Evolutionary conservation across 2,888 invertebrate species (phyloP).

Genomic region (Pemphredon lugubris): DNA sequence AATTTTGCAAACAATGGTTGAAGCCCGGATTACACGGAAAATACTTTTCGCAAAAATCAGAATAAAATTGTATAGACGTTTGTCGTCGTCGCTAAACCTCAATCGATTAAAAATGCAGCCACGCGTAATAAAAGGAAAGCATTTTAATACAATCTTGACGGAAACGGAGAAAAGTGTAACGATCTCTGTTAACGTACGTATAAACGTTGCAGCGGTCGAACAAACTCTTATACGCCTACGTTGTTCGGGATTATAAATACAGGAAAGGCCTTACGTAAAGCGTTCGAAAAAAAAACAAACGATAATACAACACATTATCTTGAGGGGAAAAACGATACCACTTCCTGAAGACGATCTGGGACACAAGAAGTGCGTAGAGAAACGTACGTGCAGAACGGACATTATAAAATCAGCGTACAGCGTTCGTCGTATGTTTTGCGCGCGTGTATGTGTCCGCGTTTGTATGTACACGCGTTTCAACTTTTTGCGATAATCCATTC

Average conservation of each 20-base stretch:
- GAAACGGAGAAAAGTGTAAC: too few species aligned
- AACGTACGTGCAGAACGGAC: constrained; percentile 27
- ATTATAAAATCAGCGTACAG: constrained; percentile 7
- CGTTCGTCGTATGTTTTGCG: neutral
- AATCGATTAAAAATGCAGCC: neutral
- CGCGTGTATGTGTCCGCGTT: neutral
- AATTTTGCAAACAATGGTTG: too few species aligned
- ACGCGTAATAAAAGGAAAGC: neutral
- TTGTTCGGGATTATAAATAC: constrained; percentile 32
- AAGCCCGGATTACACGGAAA: too few species aligned
- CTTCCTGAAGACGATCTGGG: constrained; percentile 10
- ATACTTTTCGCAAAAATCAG: too few species aligned
- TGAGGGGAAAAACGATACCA: constrained; percentile 24
- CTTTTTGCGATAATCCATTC: constrained; percentile 26
- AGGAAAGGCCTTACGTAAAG: constrained; percentile 43
- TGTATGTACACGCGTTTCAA: constrained; percentile 23
- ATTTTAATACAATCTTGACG: neutral
- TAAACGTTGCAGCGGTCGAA: neutral
- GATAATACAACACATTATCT: constrained; percentile 37
- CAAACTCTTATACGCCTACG: constrained; percentile 7
- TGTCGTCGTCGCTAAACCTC: neutral
- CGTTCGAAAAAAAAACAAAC: constrained; percentile 34
- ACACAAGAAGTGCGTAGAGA: constrained; percentile 23
- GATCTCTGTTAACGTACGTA: too few species aligned
- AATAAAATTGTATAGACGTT: neutral